Conservation (phyloP, 2,797 vertebrate genomes). For the Spheniscus humboldti region DNA sequence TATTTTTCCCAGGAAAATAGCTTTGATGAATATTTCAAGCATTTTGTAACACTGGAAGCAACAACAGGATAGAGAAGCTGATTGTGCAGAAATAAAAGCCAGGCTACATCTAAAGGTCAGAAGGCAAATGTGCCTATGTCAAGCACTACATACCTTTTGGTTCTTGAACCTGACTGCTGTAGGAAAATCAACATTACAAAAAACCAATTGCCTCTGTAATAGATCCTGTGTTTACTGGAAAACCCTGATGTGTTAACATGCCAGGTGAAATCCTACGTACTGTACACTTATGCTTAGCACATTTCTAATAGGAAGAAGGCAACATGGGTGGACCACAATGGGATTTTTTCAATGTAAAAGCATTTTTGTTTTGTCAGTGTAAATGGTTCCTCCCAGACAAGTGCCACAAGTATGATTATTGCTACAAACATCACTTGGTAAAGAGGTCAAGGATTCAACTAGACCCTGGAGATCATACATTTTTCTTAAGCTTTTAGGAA, state of each 20-base stretch:
- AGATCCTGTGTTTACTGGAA: slow-evolving; percentile 7
- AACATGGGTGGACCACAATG: neutral
- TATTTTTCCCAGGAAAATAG: neutral
- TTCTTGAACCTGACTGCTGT: slow-evolving; percentile 4
- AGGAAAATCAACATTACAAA: slow-evolving; percentile 14
- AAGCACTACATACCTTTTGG: neutral
- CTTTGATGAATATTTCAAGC: slow-evolving; percentile 38
- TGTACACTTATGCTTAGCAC: neutral
- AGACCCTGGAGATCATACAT: neutral
- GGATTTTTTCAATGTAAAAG: neutral
- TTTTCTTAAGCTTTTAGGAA: neutral
- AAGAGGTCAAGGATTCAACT: neutral
- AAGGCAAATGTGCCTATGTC: slow-evolving; percentile 12
- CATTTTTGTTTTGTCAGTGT: neutral
- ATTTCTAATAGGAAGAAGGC: neutral
- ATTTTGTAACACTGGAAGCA: neutral
- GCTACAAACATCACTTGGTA: neutral
- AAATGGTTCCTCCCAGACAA: neutral
- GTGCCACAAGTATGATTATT: neutral
- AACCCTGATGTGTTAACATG: neutral
- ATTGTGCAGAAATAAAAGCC: neutral
- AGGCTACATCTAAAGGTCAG: slow-evolving; percentile 26
- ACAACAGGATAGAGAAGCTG: neutral
- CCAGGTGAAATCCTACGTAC: neutral
- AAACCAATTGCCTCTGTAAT: neutral